A percentile compares a stretch with the other conserved stretches of the same genome.
These are phyloP conservation scores for Cheiracanthium punctorium DNA, from an alignment of 2,888 invertebrate genomes.

Conservation along the genomic window DNA sequence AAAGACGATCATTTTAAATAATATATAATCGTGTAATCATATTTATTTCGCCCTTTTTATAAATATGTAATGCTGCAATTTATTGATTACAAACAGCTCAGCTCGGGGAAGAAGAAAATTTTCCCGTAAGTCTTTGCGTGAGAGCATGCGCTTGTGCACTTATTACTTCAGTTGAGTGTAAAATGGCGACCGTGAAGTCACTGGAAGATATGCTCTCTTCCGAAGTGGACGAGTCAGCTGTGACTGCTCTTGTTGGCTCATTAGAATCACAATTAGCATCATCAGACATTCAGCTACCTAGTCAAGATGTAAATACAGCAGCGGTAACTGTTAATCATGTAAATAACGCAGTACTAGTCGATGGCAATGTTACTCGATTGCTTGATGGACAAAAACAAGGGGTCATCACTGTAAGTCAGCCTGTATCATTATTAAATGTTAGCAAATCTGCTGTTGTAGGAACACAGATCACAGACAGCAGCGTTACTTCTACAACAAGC, in stretches of 20 bases:
- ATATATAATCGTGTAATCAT: too few species aligned
- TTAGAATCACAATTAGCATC: constrained; percentile 85
- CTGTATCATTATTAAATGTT: constrained; percentile 49
- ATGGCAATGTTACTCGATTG: constrained; percentile 56
- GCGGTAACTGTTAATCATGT: constrained; percentile 80
- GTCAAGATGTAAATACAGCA: constrained; percentile 80
- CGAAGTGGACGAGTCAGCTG: constrained; percentile 91
- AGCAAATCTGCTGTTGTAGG: constrained; percentile 38
- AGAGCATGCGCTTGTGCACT: constrained; percentile 64
- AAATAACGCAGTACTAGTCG: constrained; percentile 54
- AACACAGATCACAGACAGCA: constrained; percentile 37
- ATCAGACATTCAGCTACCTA: constrained; percentile 67
- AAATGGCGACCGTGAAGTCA: constrained; percentile 96
- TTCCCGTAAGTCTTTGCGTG: constrained; percentile 33
- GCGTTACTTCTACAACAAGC: constrained; percentile 37
- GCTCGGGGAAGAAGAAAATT: background rate
- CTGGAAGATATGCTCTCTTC: constrained; percentile 89
- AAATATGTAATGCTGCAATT: background rate
- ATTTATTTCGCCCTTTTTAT: too few species aligned
- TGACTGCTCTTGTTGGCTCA: constrained; percentile 89
- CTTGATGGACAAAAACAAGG: constrained; percentile 68
- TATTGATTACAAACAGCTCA: background rate
- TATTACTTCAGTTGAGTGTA: constrained; percentile 74
- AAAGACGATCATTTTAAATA: too few species aligned
- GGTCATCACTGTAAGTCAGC: constrained; percentile 55